phyloP scores from a whole-genome alignment of 2,797 vertebrate genomes.

The Ciconia nigra region DNA sequence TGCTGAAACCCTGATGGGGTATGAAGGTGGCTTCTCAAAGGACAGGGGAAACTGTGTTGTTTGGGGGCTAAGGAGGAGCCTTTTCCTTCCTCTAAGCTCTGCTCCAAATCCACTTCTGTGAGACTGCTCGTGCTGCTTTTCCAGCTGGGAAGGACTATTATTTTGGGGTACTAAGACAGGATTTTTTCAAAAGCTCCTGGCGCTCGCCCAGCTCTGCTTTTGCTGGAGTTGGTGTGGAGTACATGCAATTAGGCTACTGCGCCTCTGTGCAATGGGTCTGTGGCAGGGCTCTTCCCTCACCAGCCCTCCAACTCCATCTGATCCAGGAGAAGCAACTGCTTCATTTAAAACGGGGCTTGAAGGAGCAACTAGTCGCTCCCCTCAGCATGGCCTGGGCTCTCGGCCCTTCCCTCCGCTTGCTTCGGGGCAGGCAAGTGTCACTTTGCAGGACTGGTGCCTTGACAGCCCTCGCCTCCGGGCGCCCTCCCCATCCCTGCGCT shows the following conservation, averaged over 20 bases:
- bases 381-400: not conserved
- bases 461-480: fast-evolving
- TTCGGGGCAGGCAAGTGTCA: not conserved
- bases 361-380: not conserved
- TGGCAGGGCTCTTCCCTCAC: not conserved
- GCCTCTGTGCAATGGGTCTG: not conserved
- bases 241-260: not conserved
- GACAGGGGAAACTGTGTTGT: not conserved
- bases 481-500: not conserved
- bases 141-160: not conserved
- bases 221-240: not conserved
- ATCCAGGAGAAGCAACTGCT: not conserved
- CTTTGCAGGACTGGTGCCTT: not conserved
- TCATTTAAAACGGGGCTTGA: fast-evolving
- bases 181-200: not conserved
- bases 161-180: not conserved
- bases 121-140: not conserved
- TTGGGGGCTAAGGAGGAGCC: not conserved
- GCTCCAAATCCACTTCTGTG: not conserved
- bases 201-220: not conserved
- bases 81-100: not conserved
- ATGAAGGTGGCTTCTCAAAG: not conserved
- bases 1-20: not conserved
- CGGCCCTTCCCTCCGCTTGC: not conserved
- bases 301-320: not conserved